Base-by-base conservation (phyloP, 2,888 invertebrate genomes). In the Drosophila putrida region DNA sequence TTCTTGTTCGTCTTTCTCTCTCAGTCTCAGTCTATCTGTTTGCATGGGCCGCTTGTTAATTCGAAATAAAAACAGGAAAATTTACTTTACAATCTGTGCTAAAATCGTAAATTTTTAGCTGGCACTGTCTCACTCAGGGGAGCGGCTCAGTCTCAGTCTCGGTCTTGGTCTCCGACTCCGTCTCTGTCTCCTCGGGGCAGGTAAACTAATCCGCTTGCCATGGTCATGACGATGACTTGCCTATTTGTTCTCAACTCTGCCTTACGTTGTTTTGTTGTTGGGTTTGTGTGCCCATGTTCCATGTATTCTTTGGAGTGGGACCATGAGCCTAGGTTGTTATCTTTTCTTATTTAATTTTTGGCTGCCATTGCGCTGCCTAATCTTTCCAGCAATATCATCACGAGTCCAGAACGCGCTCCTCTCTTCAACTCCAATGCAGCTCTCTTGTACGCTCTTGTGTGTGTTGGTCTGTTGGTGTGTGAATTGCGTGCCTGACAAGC, bases 41-140 rank as follows among this genome's bases (percentile, higher is more conserved):
- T 72, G 81, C 65, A 64, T 61, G 80, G 69, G 57, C 77, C 69
- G 88, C 83, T 88, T 83, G 89, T 88, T 87, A 87, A 86, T 82
- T 89, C 87, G 82, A 84, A 87, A 89, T 84, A 89, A 88, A 88
- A 88, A 88, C 88, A 88, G 88, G 90, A 88, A 88, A 89, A 88
- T 88, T 84, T 89, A 88, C 90, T 89, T 88, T 85, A 82, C 86
- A 88, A 89, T 88, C 89, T 90, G 90, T 88, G 89, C 89, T 89
- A 89, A 84, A 89, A 90, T 87, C 89, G 88, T 88, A 86, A 77
- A 88, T 85, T 89, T 85, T 80, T 81, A 80, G 71, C 80, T 83
- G 71, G 59, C 72, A 75, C 49, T 64, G 70, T 27, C 49, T 49
- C 70, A 72, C 77, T 72, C 85, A 75, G 62, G 77, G 75, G 70